Percentiles rank a stretch among this genome's conserved stretches.
Evolutionary conservation across 2,113 vertebrate genomes (phyloP).

Genomic region (Hemicordylus capensis): DNA sequence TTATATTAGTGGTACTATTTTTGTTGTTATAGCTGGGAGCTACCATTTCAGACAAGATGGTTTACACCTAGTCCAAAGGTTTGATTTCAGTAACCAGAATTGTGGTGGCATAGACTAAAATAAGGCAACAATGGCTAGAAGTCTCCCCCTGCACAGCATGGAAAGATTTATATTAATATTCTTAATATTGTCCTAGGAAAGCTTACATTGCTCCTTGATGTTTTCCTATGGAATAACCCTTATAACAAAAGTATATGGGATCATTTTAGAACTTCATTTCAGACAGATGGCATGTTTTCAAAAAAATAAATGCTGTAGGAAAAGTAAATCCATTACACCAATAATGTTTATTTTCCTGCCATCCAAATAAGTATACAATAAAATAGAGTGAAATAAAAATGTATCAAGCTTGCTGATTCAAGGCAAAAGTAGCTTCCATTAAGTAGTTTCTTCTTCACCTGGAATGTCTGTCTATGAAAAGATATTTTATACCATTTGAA

Average conservation of each 20-base stretch:
- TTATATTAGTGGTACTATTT: too few species aligned
- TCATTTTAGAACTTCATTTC: neutral
- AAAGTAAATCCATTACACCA: neutral
- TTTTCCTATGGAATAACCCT: too few species aligned
- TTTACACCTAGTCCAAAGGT: too few species aligned
- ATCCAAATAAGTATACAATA: neutral
- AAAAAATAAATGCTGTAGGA: conserved; percentile 16
- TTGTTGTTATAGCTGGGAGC: neutral
- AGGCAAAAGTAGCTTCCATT: neutral
- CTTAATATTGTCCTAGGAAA: neutral
- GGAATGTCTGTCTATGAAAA: neutral
- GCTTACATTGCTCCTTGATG: neutral
- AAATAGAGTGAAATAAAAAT: neutral
- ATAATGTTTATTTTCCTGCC: neutral
- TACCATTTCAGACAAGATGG: neutral
- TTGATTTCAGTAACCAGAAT: neutral
- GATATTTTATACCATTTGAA: neutral
- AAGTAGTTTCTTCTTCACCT: neutral
- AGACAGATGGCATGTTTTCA: conserved; percentile 20
- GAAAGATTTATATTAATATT: too few species aligned
- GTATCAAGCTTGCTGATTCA: neutral
- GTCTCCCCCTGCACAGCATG: too few species aligned
- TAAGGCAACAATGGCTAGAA: neutral
- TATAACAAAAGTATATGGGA: neutral
- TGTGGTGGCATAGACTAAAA: neutral